Conservation (phyloP, 2,113 vertebrate species). For the Salminus brasiliensis region DNA sequence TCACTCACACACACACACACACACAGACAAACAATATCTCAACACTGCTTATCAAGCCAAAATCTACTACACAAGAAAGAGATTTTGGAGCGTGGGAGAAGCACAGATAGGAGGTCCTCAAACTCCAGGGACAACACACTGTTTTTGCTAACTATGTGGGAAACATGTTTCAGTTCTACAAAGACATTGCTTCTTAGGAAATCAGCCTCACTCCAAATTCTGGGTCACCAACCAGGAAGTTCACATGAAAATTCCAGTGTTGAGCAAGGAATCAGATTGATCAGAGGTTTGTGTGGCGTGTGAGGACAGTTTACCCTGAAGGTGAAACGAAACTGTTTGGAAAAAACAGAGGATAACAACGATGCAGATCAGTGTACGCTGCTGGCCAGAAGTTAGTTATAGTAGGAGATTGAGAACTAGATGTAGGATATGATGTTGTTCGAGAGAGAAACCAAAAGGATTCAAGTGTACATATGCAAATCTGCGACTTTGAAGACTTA, state of each 20-base stretch:
- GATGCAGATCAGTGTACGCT: not conserved
- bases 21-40: constrained; percentile 7
- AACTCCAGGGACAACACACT: not conserved
- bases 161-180: constrained; percentile 8
- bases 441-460: too few relatives aligned
- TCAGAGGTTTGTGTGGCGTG: not conserved
- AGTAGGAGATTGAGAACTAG: too few relatives aligned
- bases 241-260: not conserved
- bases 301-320: not conserved
- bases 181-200: constrained; percentile 17
- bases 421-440: too few relatives aligned
- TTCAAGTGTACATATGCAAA: too few relatives aligned
- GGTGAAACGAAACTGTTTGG: not conserved
- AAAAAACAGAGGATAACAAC: not conserved
- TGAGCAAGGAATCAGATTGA: not conserved
- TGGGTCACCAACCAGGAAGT: too few relatives aligned
- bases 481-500: too few relatives aligned
- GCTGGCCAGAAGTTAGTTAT: too few relatives aligned
- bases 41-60: constrained; percentile 28
- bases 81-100: constrained; percentile 3
- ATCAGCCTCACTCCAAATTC: not conserved
- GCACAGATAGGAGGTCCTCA: constrained; percentile 7
- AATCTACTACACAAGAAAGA: constrained; percentile 35
- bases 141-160: not conserved
- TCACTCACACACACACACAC: not conserved